Evolutionary conservation across 2,113 vertebrate species (phyloP), one percentile per base, ranked within the genome.

Genomic region (Cyprinodon variegatus): DNA sequence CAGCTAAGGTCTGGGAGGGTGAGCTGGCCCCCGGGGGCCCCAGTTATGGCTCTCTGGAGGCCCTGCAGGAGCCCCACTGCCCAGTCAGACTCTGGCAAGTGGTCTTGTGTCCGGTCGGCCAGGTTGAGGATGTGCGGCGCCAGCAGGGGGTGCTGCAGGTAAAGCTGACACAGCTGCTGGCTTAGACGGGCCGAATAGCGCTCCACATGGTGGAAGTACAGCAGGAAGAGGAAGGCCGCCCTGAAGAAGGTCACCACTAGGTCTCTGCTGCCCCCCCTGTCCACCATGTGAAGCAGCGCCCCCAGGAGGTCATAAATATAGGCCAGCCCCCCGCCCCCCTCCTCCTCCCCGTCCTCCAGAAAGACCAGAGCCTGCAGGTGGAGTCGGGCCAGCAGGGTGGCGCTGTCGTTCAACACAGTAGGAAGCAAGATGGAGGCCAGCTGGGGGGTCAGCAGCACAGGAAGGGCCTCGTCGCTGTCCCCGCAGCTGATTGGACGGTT

Each of bases 91-190:
- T 94, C 93, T 0, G 89, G 65, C 2, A 95, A 78, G 20, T 68
- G 61, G 0, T 90, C 87, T 75, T 93, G 94, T 2, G 90, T 92
- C 61, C 67, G 84, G 53, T 96, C 89, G 1, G 94, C 83, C 39
- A 98, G 87, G 79, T 96, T 94, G 60, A 96, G 94, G 64, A 97
- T 20, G 68, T 96, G 92, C 0, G 95, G 95, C 0, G 96, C 95
- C 38, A 97, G 90, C 3, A 82, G 72, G 12, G 92, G 89, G 71
- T 93, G 91, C 29, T 60, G 77, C 2, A 77, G 84, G 78, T 97
- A 97, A 20, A 98, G 91, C 4, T 64, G 43, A 12, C 94, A 88
- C 68, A 98, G 85, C 11, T 88, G 90, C 0, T 70, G 72, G 0
- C 83, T 91, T 74, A 97, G 67, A 61, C 88, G 68, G 1, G 66